Percentiles rank a stretch among this genome's conserved stretches.
Conservation (phyloP, 2,888 invertebrate species). For the Cinara cedri region DNA sequence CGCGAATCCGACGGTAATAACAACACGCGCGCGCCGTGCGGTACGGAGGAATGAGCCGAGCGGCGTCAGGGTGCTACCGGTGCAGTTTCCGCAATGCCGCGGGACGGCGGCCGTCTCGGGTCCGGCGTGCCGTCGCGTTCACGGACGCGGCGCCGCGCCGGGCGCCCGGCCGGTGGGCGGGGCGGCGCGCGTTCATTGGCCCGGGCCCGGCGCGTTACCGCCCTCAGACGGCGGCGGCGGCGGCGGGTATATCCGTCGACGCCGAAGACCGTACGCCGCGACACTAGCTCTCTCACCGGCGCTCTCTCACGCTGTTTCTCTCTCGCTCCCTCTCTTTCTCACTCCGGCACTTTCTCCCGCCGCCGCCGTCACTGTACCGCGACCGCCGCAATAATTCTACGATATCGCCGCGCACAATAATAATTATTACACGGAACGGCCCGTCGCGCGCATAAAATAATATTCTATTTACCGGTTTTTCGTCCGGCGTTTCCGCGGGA, state of each 20-base stretch:
- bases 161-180: slow-evolving; percentile 40
- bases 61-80: slow-evolving; percentile 41
- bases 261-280: not conserved
- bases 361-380: not conserved
- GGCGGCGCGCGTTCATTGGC: slow-evolving; percentile 39
- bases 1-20: not conserved
- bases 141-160: slow-evolving; percentile 18
- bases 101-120: not conserved
- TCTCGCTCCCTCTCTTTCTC: no score
- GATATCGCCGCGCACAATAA: no score
- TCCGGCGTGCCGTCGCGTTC: slow-evolving; percentile 14
- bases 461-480: no score
- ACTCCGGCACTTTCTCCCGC: no score
- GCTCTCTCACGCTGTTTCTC: no score
- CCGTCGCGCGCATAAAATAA: no score
- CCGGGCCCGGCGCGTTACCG: slow-evolving; percentile 7
- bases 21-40: not conserved
- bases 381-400: no score
- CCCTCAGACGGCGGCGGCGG: slow-evolving; percentile 22
- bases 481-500: no score
- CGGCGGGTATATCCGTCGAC: not conserved
- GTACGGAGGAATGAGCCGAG: not conserved
- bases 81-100: slow-evolving; percentile 52
- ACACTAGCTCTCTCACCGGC: no score
- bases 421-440: no score